Percentiles rank a stretch among this genome's conserved stretches.
phyloP scores from a whole-genome alignment of 2,113 vertebrate genomes.

The Limnothrissa miodon region DNA sequence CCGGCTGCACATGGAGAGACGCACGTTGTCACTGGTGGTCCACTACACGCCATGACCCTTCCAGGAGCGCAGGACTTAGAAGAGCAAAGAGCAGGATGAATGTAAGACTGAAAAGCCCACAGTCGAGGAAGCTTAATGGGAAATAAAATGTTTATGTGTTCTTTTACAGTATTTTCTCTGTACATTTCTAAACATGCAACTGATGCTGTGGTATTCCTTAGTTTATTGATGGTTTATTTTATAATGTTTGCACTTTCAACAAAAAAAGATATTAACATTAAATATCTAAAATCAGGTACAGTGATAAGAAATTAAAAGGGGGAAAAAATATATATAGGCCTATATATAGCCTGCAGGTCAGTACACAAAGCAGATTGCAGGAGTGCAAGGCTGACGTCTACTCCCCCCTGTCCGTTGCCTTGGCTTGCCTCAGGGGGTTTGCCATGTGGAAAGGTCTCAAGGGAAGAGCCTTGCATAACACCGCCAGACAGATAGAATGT shows the following conservation, averaged over 20 bases:
- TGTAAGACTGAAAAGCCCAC: background rate
- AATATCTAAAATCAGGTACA: background rate
- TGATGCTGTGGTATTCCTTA: background rate
- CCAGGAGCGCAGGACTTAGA: background rate
- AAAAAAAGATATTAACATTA: background rate
- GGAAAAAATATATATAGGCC: no score
- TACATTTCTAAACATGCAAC: background rate
- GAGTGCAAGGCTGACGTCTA: background rate
- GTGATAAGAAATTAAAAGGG: background rate
- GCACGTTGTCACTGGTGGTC: slow-evolving; percentile 48
- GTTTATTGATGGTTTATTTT: background rate
- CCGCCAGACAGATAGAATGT: background rate
- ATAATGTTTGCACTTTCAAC: background rate
- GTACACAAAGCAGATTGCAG: background rate
- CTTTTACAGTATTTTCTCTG: background rate
- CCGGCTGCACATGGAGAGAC: slow-evolving; percentile 25
- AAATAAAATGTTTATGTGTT: background rate
- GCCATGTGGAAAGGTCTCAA: background rate
- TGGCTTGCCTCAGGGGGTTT: background rate
- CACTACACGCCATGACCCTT: slow-evolving; percentile 53
- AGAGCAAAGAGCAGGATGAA: background rate
- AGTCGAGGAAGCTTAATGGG: no score
- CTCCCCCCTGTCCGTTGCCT: background rate
- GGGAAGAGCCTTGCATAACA: background rate
- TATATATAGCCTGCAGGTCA: background rate